phyloP scores from a whole-genome alignment of 2,113 vertebrate genomes.

The Micronycteris hirsuta region DNA sequence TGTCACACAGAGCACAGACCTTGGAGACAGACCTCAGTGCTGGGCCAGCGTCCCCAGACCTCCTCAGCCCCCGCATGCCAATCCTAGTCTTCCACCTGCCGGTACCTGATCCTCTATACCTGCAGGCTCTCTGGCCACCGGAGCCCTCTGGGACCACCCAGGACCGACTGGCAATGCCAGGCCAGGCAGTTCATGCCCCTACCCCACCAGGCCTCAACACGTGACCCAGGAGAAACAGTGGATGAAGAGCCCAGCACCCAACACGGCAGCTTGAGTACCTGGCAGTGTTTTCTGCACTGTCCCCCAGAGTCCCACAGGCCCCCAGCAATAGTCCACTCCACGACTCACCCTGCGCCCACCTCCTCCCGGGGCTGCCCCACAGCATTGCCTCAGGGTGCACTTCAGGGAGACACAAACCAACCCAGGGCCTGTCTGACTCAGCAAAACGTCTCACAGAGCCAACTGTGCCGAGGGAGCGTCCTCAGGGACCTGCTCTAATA shows the following conservation, averaged over 20 bases:
- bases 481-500: background rate
- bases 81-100: background rate
- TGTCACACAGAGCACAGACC: background rate
- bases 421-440: background rate
- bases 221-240: background rate
- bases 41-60: accelerated
- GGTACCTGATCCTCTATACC: accelerated
- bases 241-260: background rate
- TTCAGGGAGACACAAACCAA: background rate
- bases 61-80: background rate
- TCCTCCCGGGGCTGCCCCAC: background rate
- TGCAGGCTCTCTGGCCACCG: background rate
- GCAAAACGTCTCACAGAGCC: background rate
- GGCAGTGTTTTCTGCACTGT: background rate
- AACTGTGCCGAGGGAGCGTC: background rate
- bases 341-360: background rate
- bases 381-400: background rate
- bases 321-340: background rate
- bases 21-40: background rate
- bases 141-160: background rate
- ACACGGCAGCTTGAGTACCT: background rate
- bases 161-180: background rate
- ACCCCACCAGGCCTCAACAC: background rate
- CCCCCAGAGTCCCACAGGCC: no score
- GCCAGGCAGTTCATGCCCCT: background rate